A percentile compares a stretch with the other conserved stretches of the same genome.
phyloP scores from a whole-genome alignment of 2,113 vertebrate species.

The Stegastes partitus region DNA sequence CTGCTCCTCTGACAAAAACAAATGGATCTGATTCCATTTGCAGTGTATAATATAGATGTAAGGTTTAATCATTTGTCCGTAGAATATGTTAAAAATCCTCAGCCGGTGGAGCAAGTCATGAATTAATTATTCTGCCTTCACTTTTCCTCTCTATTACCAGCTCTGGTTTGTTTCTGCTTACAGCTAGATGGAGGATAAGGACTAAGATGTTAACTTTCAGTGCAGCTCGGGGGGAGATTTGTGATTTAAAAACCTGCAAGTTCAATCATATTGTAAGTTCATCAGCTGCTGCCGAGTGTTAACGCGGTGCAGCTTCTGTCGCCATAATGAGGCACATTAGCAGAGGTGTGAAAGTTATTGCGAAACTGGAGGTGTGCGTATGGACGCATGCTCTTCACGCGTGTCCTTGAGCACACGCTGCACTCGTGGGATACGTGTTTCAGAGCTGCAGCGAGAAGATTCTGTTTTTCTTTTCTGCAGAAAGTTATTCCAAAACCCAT shows the following conservation, averaged over 20 bases:
- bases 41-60: not conserved
- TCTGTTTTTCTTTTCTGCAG: not conserved
- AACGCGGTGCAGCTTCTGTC: constrained; percentile 16
- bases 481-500: not conserved
- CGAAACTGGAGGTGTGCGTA: not conserved
- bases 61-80: constrained; percentile 1
- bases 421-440: constrained; percentile 13
- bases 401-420: not conserved
- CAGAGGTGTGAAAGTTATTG: constrained; percentile 35
- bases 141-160: not conserved
- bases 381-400: not conserved
- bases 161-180: not conserved
- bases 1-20: constrained; percentile 1
- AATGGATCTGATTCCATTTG: not conserved
- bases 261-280: not conserved
- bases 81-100: constrained; percentile 6
- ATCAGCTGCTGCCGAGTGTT: constrained; percentile 31
- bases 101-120: not conserved
- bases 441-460: not conserved
- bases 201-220: constrained; percentile 3
- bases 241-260: not conserved
- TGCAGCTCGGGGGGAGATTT: not conserved
- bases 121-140: constrained; percentile 16
- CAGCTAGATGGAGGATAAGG: not conserved
- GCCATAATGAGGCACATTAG: constrained; percentile 29